Conservation (phyloP, 2,797 vertebrate species). For the Gymnoscopelus braueri region DNA sequence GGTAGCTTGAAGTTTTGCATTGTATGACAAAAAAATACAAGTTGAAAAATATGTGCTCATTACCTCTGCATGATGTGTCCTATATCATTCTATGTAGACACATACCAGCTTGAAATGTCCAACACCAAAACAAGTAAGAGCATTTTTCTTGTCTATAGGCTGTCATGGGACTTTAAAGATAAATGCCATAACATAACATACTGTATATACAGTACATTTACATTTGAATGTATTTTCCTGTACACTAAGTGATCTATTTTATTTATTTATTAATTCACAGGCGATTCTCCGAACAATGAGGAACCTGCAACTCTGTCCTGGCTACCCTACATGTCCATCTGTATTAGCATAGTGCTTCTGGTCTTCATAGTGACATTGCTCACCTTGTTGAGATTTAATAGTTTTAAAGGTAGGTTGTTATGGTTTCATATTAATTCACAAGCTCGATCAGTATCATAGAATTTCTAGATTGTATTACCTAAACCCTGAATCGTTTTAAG, state of each 20-base stretch:
- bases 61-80: neutral
- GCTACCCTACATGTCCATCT: constrained; percentile 52
- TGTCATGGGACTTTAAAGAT: no score
- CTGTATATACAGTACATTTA: no score
- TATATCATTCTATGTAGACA: constrained; percentile 31
- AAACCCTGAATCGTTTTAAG: neutral
- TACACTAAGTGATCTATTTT: neutral
- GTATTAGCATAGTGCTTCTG: constrained; percentile 23
- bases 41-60: neutral
- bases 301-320: neutral
- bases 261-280: constrained; percentile 3
- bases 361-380: constrained; percentile 19
- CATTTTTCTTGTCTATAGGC: neutral
- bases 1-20: neutral
- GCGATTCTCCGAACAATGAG: accelerated
- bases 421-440: neutral
- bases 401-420: constrained; percentile 47
- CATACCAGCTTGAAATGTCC: neutral
- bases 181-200: no score
- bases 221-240: neutral
- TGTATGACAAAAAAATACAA: neutral
- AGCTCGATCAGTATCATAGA: neutral
- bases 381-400: constrained; percentile 8
- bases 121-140: constrained; percentile 19
- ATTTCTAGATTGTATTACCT: neutral